phyloP scores from a whole-genome alignment of 2,888 invertebrate species.

The Acheta domesticus region DNA sequence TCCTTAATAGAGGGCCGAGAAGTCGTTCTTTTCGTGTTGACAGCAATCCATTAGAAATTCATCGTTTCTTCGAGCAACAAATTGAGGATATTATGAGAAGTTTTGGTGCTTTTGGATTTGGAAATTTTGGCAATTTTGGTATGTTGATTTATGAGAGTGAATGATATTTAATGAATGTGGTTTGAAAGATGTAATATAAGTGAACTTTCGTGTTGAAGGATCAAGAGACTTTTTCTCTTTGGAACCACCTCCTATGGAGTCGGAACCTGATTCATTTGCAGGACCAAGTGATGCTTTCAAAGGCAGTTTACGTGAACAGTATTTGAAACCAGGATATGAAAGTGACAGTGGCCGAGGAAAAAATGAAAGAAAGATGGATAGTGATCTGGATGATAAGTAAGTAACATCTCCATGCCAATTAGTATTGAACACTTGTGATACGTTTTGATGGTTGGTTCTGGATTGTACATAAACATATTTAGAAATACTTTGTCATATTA shows the following conservation, averaged over 20 bases:
- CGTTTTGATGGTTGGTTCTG: too few relatives aligned
- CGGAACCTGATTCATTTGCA: neutral
- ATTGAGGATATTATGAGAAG: slow-evolving; percentile 55
- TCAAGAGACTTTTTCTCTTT: neutral
- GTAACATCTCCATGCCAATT: slow-evolving; percentile 37
- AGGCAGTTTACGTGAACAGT: slow-evolving; percentile 51
- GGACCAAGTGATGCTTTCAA: neutral
- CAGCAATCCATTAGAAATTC: slow-evolving; percentile 58
- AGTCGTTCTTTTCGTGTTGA: slow-evolving; percentile 53
- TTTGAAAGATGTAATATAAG: neutral
- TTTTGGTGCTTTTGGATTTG: slow-evolving; percentile 19
- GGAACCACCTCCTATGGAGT: neutral
- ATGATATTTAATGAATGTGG: neutral
- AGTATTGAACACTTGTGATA: too few relatives aligned
- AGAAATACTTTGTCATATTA: too few relatives aligned
- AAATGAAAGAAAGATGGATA: slow-evolving; percentile 47
- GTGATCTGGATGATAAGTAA: slow-evolving; percentile 58
- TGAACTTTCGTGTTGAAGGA: neutral
- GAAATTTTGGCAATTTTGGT: neutral
- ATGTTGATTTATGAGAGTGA: neutral
- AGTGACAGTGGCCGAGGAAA: slow-evolving; percentile 33
- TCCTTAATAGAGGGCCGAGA: neutral
- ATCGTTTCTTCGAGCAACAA: slow-evolving; percentile 59
- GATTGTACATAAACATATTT: too few relatives aligned
- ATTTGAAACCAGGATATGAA: slow-evolving; percentile 53